A percentile compares a stretch with the other conserved stretches of the same genome.
Conservation (phyloP, 2,797 vertebrate genomes). For the Pipistrellus kuhlii region DNA sequence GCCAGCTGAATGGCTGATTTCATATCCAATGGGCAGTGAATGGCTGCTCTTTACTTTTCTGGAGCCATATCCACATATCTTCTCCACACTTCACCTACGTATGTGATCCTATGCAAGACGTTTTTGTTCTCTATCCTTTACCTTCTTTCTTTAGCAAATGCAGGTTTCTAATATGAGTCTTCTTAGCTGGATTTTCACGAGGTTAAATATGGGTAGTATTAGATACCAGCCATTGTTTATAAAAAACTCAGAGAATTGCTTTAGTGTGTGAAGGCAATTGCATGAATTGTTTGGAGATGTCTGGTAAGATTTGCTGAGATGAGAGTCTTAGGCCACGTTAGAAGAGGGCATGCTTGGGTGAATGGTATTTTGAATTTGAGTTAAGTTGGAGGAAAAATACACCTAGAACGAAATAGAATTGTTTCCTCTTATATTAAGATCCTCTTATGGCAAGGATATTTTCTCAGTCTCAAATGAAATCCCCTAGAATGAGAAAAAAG, state of each 20-base stretch:
- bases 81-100: not conserved
- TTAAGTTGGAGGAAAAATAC: not conserved
- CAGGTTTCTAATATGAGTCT: not conserved
- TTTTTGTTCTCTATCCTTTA: not conserved
- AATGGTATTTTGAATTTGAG: conserved; percentile 39
- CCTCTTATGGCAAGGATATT: not conserved
- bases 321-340: not conserved
- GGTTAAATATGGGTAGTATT: not conserved
- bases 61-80: not conserved
- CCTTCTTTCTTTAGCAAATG: not conserved
- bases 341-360: not conserved
- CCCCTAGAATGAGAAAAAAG: not conserved
- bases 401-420: not conserved
- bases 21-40: not conserved
- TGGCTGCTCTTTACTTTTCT: not conserved
- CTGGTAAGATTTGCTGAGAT: not conserved
- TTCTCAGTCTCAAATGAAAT: conserved; percentile 52
- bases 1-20: not conserved
- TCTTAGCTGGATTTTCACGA: conserved; percentile 23
- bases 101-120: not conserved
- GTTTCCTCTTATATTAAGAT: not conserved
- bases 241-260: not conserved
- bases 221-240: conserved; percentile 31
- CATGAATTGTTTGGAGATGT: not conserved
- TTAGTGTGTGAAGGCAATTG: not conserved